These are phyloP conservation scores for Stegostoma tigrinum DNA, from an alignment of 2,113 vertebrate genomes.

Conservation along the genomic window DNA sequence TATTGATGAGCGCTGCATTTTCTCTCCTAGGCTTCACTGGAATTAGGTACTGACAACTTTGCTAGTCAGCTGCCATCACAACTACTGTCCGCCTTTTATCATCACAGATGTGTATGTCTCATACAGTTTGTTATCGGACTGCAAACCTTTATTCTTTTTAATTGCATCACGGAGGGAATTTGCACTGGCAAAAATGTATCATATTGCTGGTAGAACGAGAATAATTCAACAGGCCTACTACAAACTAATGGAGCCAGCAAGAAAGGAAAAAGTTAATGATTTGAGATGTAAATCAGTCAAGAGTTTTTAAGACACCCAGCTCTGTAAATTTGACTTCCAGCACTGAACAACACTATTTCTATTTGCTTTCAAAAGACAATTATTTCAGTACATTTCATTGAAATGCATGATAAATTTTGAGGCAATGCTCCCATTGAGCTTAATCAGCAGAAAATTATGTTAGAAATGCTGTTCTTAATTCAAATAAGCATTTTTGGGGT, in stretches of 20 bases:
- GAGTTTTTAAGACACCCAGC: neutral
- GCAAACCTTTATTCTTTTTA: neutral
- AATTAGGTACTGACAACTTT: neutral
- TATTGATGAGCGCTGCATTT: neutral
- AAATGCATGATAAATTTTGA: neutral
- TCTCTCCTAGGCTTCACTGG: neutral
- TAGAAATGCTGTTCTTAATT: neutral
- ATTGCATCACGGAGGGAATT: neutral
- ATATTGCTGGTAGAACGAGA: neutral
- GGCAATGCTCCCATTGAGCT: neutral
- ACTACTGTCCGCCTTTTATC: neutral
- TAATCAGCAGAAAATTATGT: neutral
- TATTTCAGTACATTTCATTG: neutral
- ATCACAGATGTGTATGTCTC: neutral
- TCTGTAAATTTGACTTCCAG: neutral
- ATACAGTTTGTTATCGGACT: neutral
- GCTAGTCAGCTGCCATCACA: neutral
- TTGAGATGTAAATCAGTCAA: neutral
- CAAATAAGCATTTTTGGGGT: neutral
- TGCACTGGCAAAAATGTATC: neutral
- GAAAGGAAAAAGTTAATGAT: neutral
- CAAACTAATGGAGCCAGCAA: neutral
- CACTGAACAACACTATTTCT: neutral
- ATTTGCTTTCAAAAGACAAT: neutral
- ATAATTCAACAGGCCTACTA: neutral